Conservation (phyloP, 2,113 vertebrate genomes). For the Chionis minor region DNA sequence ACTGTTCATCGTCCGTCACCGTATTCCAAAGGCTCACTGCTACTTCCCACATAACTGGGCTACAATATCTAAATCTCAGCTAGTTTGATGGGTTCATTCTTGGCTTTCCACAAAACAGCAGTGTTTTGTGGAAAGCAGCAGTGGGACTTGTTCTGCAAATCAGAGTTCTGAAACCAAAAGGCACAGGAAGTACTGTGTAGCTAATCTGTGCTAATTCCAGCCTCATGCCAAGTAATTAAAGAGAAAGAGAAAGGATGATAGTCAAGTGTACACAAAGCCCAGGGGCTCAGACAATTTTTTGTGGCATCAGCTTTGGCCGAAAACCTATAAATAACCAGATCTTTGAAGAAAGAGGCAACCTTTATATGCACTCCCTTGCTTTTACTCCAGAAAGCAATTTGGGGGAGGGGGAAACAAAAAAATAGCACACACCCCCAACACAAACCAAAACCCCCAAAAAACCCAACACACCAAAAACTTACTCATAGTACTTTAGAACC, state of each 20-base stretch:
- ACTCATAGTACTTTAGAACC: neutral
- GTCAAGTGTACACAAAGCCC: neutral
- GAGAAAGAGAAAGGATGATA: neutral
- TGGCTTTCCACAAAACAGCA: neutral
- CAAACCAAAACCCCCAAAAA: no score
- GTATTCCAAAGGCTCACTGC: neutral
- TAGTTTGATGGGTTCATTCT: neutral
- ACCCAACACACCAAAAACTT: no score
- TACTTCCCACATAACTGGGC: neutral
- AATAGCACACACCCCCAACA: no score
- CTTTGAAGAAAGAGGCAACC: neutral
- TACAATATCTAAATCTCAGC: neutral
- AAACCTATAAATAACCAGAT: neutral
- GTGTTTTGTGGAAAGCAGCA: neutral
- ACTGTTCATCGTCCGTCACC: neutral
- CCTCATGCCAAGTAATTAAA: neutral
- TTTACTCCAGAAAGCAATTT: neutral
- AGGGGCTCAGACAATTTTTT: neutral
- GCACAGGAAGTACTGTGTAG: neutral
- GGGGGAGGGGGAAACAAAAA: neutral
- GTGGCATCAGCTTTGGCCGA: neutral
- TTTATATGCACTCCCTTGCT: neutral
- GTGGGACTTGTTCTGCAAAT: neutral
- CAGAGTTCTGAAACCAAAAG: neutral
- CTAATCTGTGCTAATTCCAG: neutral